Percentiles rank a stretch among this genome's conserved stretches.
phyloP scores from a whole-genome alignment of 1,140 invertebrate species.

The Zaprionus inermis region DNA sequence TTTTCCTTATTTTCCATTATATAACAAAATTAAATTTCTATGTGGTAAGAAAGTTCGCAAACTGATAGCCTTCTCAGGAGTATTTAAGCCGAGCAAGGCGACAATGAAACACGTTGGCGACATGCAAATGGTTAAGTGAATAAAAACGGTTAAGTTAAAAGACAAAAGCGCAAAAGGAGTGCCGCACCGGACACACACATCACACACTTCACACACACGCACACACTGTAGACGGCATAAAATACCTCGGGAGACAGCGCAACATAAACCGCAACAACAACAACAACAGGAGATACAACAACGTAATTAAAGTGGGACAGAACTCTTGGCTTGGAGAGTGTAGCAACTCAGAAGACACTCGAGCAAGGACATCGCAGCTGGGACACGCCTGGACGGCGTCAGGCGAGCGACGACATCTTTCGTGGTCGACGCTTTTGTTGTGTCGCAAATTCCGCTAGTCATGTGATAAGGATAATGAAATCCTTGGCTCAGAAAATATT shows the following conservation, averaged over 20 bases:
- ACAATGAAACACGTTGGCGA: constrained; percentile 50
- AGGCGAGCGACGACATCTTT: constrained; percentile 58
- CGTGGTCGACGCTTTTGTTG: constrained; percentile 59
- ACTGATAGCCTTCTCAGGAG: background rate
- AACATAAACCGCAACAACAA: constrained; percentile 59
- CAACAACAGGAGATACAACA: constrained; percentile 10
- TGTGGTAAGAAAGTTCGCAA: too few relatives aligned
- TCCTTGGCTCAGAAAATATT: constrained; percentile 79
- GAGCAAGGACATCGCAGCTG: constrained; percentile 43
- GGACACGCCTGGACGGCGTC: constrained; percentile 40
- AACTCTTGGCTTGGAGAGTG: constrained; percentile 47
- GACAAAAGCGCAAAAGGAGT: constrained; percentile 67
- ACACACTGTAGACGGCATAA: constrained; percentile 30
- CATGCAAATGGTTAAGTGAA: constrained; percentile 79
- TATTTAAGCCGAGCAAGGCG: constrained; percentile 36
- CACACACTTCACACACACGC: constrained; percentile 8
- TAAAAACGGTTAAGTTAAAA: constrained; percentile 75
- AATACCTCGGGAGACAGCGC: constrained; percentile 74
- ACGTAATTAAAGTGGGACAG: constrained; percentile 19
- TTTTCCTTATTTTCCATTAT: too few relatives aligned
- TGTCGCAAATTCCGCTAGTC: constrained; percentile 71
- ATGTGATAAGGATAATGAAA: constrained; percentile 84
- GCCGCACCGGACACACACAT: constrained; percentile 41
- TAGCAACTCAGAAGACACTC: constrained; percentile 78
- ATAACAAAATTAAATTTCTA: too few relatives aligned